A percentile compares a stretch with the other conserved stretches of the same genome.
These are phyloP conservation scores for Pinctada fucata DNA, from an alignment of 2,888 invertebrate species.

Conservation along the genomic window DNA sequence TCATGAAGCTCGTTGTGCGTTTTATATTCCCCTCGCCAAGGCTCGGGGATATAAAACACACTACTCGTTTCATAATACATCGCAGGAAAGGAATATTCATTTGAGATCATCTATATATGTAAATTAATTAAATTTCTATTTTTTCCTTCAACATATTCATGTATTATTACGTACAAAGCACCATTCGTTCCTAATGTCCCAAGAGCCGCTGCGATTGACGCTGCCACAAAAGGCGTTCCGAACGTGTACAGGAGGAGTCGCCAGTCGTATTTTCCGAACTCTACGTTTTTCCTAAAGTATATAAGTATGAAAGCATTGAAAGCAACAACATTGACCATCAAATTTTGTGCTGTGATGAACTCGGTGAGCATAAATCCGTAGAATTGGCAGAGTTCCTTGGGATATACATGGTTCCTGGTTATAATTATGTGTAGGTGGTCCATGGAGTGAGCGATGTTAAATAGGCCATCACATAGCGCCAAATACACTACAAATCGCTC, in stretches of 20 bases:
- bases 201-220: constrained; percentile 24
- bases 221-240: constrained; percentile 39
- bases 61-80: too few species aligned
- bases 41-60: too few species aligned
- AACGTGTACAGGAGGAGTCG: constrained; percentile 40
- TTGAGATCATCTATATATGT: too few species aligned
- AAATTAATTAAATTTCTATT: too few species aligned
- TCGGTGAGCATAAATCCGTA: constrained; percentile 45
- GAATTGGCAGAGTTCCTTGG: constrained; percentile 41
- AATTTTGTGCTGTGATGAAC: constrained; percentile 46
- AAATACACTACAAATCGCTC: constrained; percentile 47
- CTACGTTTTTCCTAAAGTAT: constrained; percentile 38
- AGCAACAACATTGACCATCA: constrained; percentile 47
- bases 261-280: constrained; percentile 45
- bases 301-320: constrained; percentile 48
- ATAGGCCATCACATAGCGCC: constrained; percentile 45
- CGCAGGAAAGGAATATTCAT: too few species aligned
- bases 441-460: constrained; percentile 41
- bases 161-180: constrained; percentile 33
- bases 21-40: too few species aligned
- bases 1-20: too few species aligned
- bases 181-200: constrained; percentile 39
- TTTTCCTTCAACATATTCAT: too few species aligned
- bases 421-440: constrained; percentile 46
- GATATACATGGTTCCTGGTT: constrained; percentile 42